Evolutionary conservation across 2,797 vertebrate genomes (phyloP), one percentile per base, ranked within the genome.

Genomic region (Australoheros facetus): DNA sequence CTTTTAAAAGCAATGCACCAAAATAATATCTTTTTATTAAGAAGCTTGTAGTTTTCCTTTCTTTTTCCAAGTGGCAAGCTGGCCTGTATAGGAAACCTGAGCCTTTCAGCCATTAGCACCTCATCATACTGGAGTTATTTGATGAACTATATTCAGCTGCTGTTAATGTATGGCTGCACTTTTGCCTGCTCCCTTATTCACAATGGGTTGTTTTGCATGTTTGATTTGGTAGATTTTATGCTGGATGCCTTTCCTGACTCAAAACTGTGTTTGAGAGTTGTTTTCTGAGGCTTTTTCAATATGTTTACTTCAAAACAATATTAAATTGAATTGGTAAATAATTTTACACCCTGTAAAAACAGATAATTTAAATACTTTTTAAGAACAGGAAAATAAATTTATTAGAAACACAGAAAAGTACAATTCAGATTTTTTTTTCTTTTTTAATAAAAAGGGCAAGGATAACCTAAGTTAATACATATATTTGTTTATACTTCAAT

Each of bases 71-170:
- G 58, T 66, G 30, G 2, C 39, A 73, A 30, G 14, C 1, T 69
- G 37, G 28, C 28, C 4, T 10, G 4, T 28, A 30, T 13, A 69
- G 28, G 71, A 78, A 84, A 84, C 28, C 28, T 70, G 71, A 78
- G 32, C 71, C 28, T 70, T 53, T n/a, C 62, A 84, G 37, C 73
- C 23, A 74, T 8, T 45, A 53, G 26, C 30, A 57, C 57, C 77
- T 55, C 16, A 69, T 42, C n/a, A 26, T 42, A 21, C 73, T 72
- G 13, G 30, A 62, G 26, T 77, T 59, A 60, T 55, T 71, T 45
- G 26, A 7, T 54, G 8, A 76, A 26, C 34, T 73, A 34, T 71
- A 55, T 76, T 75, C 7, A 80, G 72, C 75, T 21, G 14, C 21
- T 75, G 17, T 51, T 23, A 71, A 53, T 71, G 19, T 53, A 59